These are phyloP conservation scores for Pilophorus perplexus DNA, from an alignment of 2,888 invertebrate species.

Conservation along the genomic window DNA sequence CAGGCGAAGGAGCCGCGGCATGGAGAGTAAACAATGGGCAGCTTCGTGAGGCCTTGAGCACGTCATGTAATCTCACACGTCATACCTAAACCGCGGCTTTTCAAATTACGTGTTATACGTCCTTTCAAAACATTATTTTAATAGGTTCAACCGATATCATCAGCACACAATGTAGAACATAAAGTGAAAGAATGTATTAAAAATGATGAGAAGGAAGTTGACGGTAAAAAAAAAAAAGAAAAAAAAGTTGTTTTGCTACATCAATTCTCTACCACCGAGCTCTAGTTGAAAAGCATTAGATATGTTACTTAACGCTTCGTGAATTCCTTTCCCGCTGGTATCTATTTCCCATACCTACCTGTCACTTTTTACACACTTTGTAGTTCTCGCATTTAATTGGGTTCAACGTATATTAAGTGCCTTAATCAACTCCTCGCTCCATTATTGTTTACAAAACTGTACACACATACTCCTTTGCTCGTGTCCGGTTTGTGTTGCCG, in stretches of 20 bases:
- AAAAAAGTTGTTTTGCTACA: not conserved
- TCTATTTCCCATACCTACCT: conserved; percentile 12
- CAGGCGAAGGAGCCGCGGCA: not conserved
- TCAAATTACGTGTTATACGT: conserved; percentile 20
- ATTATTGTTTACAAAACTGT: conserved; percentile 24
- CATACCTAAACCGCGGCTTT: conserved; percentile 20
- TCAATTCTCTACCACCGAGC: not conserved
- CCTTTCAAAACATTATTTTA: conserved; percentile 16
- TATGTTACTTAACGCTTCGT: conserved; percentile 24
- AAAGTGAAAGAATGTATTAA: conserved; percentile 10
- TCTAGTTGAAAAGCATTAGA: conserved; percentile 5
- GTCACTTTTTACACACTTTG: conserved; percentile 12
- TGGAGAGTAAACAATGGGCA: conserved; percentile 18
- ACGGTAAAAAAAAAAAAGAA: not conserved
- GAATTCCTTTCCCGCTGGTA: not conserved
- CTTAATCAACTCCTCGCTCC: conserved; percentile 4
- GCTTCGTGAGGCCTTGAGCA: not conserved
- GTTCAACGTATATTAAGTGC: not conserved
- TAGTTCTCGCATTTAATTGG: conserved; percentile 4
- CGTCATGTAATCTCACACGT: conserved; percentile 17
- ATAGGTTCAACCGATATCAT: conserved; percentile 10
- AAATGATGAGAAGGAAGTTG: no score
- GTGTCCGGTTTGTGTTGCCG: no score
- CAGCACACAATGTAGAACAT: conserved; percentile 29
- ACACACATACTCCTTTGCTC: not conserved